Base-by-base conservation (phyloP, 2,888 invertebrate genomes). In the Heteropelma amictum region DNA sequence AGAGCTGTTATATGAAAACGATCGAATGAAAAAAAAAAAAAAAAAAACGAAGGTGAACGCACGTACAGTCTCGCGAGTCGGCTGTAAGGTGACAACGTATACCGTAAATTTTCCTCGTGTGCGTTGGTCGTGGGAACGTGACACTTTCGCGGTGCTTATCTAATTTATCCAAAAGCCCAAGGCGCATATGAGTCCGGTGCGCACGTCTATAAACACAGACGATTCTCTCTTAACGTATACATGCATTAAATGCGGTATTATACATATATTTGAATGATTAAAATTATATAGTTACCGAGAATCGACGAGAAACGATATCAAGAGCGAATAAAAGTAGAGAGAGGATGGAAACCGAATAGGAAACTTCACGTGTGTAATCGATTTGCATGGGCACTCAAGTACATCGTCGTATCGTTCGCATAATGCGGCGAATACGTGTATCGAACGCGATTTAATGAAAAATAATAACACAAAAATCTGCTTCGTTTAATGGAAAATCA, bases 71-170 rank as follows among this genome's bases (percentile, higher is more conserved):
- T 67, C 40, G 45, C 67, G 63, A 74, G 54, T 76, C 64, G 70
- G 69, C 45, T 56, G 38, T 33, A 54, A 74, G 70, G 78, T 77
- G 81, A 81, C 82, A 80, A 81, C 45, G 56, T 68, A 77, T 82
- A 72, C 63, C 80, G 82, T 83, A 83, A 83, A 83, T 83, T 82
- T 78, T 75, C 70, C 65, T 65, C 69, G 65, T 74, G 64, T 68
- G 65, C 65, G 72, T 64, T 56, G 76, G 79, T 85, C 86, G 86
- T 86, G 86, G 85, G 86, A 86, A 86, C 85, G 83, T 84, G 85
- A 86, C 86, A 85, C 85, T 85, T 84, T 85, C 85, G 77, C 82
- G 82, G 79, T 70, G 82, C 82, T 85, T 85, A 84, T 85, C 83
- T 85, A 84, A 84, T 85, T 85, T 83, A 86, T 85, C 84, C 83